Evolutionary conservation across 2,113 vertebrate species (phyloP).

Genomic region (Gymnocephalus cernua): DNA sequence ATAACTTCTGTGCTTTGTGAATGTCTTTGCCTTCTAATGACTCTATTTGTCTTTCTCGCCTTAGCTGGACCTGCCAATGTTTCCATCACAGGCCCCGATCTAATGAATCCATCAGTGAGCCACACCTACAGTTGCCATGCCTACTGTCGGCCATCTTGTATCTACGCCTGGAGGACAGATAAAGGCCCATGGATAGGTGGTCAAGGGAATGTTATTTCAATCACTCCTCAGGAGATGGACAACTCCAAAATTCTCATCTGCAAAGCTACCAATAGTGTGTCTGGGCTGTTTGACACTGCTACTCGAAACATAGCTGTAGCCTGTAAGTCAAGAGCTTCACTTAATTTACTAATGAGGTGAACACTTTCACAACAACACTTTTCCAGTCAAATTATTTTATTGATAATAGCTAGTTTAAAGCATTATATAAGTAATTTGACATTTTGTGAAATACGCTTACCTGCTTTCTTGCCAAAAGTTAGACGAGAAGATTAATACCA

Average conservation of each 20-base stretch:
- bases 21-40: not conserved
- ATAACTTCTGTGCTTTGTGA: not conserved
- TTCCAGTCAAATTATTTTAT: not conserved
- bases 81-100: slow-evolving; percentile 48
- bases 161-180: slow-evolving; percentile 52
- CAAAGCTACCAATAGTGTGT: slow-evolving; percentile 61
- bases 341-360: not conserved
- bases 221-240: slow-evolving; percentile 40
- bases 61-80: slow-evolving; percentile 63
- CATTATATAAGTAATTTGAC: too few species aligned
- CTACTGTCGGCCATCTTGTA: slow-evolving; percentile 58
- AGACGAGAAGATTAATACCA: too few species aligned
- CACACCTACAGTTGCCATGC: slow-evolving; percentile 60
- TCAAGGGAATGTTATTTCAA: slow-evolving; percentile 48
- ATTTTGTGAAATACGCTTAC: too few species aligned
- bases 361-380: not conserved
- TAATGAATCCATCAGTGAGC: slow-evolving; percentile 24
- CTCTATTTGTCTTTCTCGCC: not conserved
- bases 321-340: slow-evolving; percentile 18
- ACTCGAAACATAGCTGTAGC: slow-evolving; percentile 1
- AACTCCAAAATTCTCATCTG: slow-evolving; percentile 34
- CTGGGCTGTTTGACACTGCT: slow-evolving; percentile 43
- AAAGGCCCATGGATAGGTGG: slow-evolving; percentile 40
- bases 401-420: not conserved
- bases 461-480: too few species aligned